Conservation (phyloP, 2,113 vertebrate species). For the Empidonax alnorum region DNA sequence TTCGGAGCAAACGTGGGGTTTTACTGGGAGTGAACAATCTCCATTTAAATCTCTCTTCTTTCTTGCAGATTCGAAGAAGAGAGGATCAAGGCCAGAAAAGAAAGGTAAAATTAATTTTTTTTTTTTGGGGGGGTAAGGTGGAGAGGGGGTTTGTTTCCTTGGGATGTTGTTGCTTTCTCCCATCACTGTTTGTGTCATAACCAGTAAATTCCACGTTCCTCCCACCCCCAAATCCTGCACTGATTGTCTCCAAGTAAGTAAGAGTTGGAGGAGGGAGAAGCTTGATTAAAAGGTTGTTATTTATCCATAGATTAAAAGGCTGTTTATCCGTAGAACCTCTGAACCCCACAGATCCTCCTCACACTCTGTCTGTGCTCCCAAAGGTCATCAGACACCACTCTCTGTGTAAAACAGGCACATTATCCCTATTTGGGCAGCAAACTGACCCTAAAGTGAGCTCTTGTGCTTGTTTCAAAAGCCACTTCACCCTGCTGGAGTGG, state of each 20-base stretch:
- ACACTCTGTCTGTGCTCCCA: too few species aligned
- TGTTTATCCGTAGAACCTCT: neutral
- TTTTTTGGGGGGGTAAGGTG: too few species aligned
- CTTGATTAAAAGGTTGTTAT: neutral
- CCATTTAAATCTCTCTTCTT: neutral
- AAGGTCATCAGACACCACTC: neutral
- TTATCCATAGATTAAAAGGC: neutral
- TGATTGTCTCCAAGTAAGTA: neutral
- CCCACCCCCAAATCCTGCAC: neutral
- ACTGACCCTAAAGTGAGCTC: neutral
- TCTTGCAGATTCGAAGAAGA: constrained; percentile 91
- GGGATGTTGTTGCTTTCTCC: neutral
- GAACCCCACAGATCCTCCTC: neutral
- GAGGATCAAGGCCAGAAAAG: constrained; percentile 87
- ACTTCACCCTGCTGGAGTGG: neutral
- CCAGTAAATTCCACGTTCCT: neutral
- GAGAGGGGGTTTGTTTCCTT: neutral
- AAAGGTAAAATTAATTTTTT: constrained; percentile 76
- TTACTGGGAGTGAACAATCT: rapidly evolving
- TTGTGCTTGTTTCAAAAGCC: neutral
- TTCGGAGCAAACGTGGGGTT: neutral
- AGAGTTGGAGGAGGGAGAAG: neutral
- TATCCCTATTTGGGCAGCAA: neutral
- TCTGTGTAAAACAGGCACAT: neutral
- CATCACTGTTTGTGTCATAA: neutral